Conservation (phyloP, 1,140 invertebrate species). For the Drosophila pallidifrons region DNA sequence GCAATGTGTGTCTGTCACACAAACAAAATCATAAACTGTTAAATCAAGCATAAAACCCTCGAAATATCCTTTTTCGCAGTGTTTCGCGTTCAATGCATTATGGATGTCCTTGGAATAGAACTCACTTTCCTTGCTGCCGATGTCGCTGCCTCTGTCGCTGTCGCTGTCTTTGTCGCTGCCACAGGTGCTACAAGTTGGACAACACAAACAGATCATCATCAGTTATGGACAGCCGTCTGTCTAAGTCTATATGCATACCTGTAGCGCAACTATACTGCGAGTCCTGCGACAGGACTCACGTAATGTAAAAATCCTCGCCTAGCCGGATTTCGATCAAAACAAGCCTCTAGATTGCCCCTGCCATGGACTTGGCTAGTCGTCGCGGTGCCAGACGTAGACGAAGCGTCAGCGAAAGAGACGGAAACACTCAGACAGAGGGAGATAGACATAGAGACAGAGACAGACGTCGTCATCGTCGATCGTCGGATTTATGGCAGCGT, state of each 20-base stretch:
- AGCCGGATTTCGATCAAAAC: slow-evolving; percentile 76
- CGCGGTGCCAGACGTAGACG: slow-evolving; percentile 55
- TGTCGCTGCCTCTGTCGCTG: neutral
- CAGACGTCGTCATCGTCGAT: slow-evolving; percentile 13
- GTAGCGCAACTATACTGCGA: neutral
- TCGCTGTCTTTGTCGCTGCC: slow-evolving; percentile 35
- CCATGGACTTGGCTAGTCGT: slow-evolving; percentile 59
- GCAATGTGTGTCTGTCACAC: slow-evolving; percentile 31
- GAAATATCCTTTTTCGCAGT: slow-evolving; percentile 69
- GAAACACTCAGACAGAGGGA: slow-evolving; percentile 7
- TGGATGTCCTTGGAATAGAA: slow-evolving; percentile 18
- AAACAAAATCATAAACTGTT: slow-evolving; percentile 77
- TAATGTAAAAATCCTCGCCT: slow-evolving; percentile 65
- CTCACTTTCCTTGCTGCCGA: slow-evolving; percentile 3
- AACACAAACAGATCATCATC: slow-evolving; percentile 65
- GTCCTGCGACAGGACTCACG: slow-evolving; percentile 51
- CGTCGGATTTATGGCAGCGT: slow-evolving; percentile 73
- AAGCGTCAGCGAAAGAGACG: slow-evolving; percentile 2
- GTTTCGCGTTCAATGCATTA: slow-evolving; percentile 69
- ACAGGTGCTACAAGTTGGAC: slow-evolving; percentile 78
- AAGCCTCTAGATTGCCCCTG: slow-evolving; percentile 70
- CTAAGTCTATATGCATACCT: slow-evolving; percentile 40
- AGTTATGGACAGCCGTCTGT: slow-evolving; percentile 47
- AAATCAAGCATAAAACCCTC: slow-evolving; percentile 79
- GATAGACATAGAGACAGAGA: slow-evolving; percentile 19